Conservation (phyloP, 1,140 invertebrate genomes). For the Drosophila littoralis region DNA sequence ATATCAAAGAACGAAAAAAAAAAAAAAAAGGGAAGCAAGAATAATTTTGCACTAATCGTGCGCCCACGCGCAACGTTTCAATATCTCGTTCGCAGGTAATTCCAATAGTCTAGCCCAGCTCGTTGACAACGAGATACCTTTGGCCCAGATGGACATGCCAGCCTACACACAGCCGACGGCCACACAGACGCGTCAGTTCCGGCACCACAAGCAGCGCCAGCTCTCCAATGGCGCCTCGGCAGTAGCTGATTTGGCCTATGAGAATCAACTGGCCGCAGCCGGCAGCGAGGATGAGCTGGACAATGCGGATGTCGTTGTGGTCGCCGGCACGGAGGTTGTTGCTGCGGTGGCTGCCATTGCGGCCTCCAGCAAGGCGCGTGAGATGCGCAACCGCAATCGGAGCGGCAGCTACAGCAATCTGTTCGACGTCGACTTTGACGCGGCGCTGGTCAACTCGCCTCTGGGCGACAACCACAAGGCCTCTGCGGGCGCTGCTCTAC, state of each 20-base stretch:
- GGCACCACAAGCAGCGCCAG: constrained; percentile 74
- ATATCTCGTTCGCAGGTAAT: constrained; percentile 85
- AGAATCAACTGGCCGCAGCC: constrained; percentile 68
- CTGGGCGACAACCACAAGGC: constrained; percentile 43
- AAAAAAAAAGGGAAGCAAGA: not conserved
- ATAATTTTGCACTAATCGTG: constrained; percentile 31
- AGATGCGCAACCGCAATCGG: constrained; percentile 75
- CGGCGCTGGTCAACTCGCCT: constrained; percentile 54
- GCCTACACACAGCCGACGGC: constrained; percentile 66
- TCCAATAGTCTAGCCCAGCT: constrained; percentile 88
- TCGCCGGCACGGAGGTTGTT: constrained; percentile 73
- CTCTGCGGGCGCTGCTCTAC: constrained; percentile 53
- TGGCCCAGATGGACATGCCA: constrained; percentile 85
- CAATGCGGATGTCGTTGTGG: constrained; percentile 71
- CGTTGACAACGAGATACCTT: constrained; percentile 87
- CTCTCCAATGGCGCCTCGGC: constrained; percentile 45
- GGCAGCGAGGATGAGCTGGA: constrained; percentile 74
- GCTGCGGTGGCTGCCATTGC: constrained; percentile 77
- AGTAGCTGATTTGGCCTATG: constrained; percentile 59
- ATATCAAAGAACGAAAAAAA: too few relatives aligned
- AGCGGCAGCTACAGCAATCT: constrained; percentile 84
- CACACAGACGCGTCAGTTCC: constrained; percentile 68
- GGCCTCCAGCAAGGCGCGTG: constrained; percentile 62
- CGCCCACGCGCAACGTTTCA: constrained; percentile 16
- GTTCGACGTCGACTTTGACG: constrained; percentile 74